phyloP scores from a whole-genome alignment of 2,888 invertebrate species.

The Eremobia ochroleuca region DNA sequence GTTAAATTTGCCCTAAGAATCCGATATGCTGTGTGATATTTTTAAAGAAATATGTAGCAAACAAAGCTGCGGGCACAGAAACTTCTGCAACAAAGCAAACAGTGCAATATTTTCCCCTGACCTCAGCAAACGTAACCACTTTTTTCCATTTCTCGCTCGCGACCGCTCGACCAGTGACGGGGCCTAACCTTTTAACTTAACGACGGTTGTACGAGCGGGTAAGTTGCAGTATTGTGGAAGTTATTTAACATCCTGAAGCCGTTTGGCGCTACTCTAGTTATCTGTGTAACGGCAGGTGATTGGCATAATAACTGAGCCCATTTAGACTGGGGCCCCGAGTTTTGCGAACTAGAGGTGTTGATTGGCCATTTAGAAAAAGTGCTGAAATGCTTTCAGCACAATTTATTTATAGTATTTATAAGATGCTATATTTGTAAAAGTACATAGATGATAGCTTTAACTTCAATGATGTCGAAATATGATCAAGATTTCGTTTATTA shows the following conservation, averaged over 20 bases:
- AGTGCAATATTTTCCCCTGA: neutral
- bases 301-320: slow-evolving; percentile 64
- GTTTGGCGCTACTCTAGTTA: slow-evolving; percentile 59
- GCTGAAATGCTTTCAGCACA: too few relatives aligned
- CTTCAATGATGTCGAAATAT: neutral
- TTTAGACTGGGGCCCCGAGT: slow-evolving; percentile 42
- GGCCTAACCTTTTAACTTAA: slow-evolving; percentile 65
- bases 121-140: neutral
- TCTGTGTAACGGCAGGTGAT: slow-evolving; percentile 68
- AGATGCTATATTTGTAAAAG: neutral
- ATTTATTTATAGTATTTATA: neutral
- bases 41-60: neutral
- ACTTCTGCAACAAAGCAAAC: neutral
- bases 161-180: slow-evolving; percentile 12
- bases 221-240: slow-evolving; percentile 60
- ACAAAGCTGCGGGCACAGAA: neutral
- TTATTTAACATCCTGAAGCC: slow-evolving; percentile 65
- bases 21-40: too few relatives aligned
- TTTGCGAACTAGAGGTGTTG: slow-evolving; percentile 19
- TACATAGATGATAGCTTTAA: neutral
- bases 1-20: neutral
- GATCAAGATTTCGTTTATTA: neutral
- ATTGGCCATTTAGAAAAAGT: neutral
- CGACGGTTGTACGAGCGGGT: slow-evolving; percentile 50
- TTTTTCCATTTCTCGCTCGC: slow-evolving; percentile 10